Evolutionary conservation across 2,888 invertebrate species (phyloP).

Genomic region (Chaetogeoica ovagalla): DNA sequence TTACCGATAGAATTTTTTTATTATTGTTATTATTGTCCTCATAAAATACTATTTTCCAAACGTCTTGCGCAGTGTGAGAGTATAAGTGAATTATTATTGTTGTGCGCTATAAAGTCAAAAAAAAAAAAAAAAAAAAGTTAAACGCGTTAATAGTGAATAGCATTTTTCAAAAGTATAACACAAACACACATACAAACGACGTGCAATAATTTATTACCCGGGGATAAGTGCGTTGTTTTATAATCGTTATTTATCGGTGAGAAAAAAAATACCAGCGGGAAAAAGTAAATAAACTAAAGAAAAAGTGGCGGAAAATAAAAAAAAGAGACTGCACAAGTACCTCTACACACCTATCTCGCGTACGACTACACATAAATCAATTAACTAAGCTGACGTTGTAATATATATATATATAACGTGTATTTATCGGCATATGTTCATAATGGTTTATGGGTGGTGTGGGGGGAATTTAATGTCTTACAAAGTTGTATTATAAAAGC

Average conservation of each 20-base stretch:
- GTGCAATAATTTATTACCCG: background rate
- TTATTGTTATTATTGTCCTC: too few species aligned
- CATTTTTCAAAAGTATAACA: background rate
- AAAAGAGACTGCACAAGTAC: too few species aligned
- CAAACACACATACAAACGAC: background rate
- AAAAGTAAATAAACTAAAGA: background rate
- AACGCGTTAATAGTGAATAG: background rate
- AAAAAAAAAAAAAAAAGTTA: background rate
- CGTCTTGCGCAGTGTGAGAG: too few species aligned
- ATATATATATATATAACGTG: background rate
- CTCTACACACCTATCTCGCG: too few species aligned
- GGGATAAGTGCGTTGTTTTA: constrained; percentile 37
- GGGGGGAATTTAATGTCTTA: background rate
- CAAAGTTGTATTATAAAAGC: too few species aligned
- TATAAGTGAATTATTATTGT: too few species aligned
- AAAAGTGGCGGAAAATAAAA: background rate
- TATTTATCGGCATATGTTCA: constrained; percentile 35
- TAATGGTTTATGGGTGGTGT: background rate
- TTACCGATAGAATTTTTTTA: too few species aligned
- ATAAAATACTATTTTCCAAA: too few species aligned
- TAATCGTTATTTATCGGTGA: constrained; percentile 38
- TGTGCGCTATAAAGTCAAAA: too few species aligned
- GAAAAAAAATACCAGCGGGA: background rate
- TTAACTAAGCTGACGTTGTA: constrained; percentile 24
- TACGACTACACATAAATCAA: constrained; percentile 26